Conservation (phyloP, 2,797 vertebrate genomes). For the Parotocinclus haroldoi region DNA sequence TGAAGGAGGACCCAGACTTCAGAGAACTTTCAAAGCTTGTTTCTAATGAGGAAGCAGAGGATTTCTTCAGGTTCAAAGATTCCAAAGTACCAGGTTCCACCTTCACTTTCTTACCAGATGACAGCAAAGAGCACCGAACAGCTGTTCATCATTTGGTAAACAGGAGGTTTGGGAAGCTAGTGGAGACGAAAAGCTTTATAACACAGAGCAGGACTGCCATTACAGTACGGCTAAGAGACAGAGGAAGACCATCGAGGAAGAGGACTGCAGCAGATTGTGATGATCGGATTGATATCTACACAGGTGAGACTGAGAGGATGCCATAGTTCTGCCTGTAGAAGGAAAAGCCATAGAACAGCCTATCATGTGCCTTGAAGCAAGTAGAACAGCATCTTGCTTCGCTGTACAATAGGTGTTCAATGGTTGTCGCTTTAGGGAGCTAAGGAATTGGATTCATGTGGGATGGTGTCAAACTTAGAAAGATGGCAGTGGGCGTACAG, state of each 20-base stretch:
- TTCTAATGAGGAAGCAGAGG: slow-evolving; percentile 80
- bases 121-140: slow-evolving; percentile 83
- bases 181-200: slow-evolving; percentile 89
- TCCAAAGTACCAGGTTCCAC: slow-evolving; percentile 80
- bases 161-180: slow-evolving; percentile 84
- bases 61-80: slow-evolving; percentile 90
- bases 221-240: slow-evolving; percentile 82
- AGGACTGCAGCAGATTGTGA: slow-evolving; percentile 63
- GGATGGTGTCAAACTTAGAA: too few species aligned
- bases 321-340: too few species aligned
- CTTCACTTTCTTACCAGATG: slow-evolving; percentile 82
- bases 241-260: slow-evolving; percentile 68
- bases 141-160: slow-evolving; percentile 87
- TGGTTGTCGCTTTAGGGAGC: too few species aligned
- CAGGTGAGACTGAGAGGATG: slow-evolving; percentile 68
- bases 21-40: slow-evolving; percentile 80
- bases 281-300: slow-evolving; percentile 73
- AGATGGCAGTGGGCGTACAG: too few species aligned
- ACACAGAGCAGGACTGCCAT: slow-evolving; percentile 64
- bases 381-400: too few species aligned
- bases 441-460: too few species aligned
- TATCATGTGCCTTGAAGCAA: too few species aligned
- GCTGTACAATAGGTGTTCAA: too few species aligned
- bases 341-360: too few species aligned
- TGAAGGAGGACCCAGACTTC: slow-evolving; percentile 80